A percentile compares a stretch with the other conserved stretches of the same genome.
These are phyloP conservation scores for Oncorhynchus masou DNA, from an alignment of 2,113 vertebrate genomes.

Conservation along the genomic window DNA sequence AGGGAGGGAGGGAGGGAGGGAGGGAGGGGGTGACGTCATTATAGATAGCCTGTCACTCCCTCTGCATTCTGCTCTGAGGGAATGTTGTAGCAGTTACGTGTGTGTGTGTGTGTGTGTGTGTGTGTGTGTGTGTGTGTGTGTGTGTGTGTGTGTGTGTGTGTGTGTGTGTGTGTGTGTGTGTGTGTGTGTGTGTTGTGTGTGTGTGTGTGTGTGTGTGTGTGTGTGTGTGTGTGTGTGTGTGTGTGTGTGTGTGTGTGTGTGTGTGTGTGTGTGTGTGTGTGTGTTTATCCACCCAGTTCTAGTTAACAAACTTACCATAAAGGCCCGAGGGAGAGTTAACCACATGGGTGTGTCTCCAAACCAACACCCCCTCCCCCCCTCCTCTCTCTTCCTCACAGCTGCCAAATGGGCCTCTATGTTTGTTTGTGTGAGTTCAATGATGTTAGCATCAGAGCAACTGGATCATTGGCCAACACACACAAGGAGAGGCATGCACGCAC, in stretches of 20 bases:
- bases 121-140: conserved; percentile 20
- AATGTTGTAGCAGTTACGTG: neutral
- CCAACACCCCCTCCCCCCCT: neutral
- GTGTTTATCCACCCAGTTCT: conserved; percentile 13
- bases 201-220: conserved; percentile 12
- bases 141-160: neutral
- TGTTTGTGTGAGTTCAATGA: conserved; percentile 38
- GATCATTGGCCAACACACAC: conserved; percentile 32
- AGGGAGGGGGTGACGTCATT: neutral
- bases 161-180: no score
- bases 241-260: neutral
- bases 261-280: conserved; percentile 13
- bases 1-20: conserved; percentile 5
- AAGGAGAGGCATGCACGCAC: conserved; percentile 34
- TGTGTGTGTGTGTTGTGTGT: neutral
- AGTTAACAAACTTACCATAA: conserved; percentile 47
- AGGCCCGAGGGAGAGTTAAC: conserved; percentile 55
- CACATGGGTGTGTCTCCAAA: conserved; percentile 58
- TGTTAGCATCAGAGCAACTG: conserved; percentile 50
- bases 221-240: neutral
- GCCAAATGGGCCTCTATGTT: conserved; percentile 31
- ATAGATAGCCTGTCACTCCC: no score
- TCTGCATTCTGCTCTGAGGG: no score
- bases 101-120: conserved; percentile 5
- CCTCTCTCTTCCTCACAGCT: conserved; percentile 56